Conservation (phyloP, 2,797 vertebrate species). For the Pyrocephalus nanus region DNA sequence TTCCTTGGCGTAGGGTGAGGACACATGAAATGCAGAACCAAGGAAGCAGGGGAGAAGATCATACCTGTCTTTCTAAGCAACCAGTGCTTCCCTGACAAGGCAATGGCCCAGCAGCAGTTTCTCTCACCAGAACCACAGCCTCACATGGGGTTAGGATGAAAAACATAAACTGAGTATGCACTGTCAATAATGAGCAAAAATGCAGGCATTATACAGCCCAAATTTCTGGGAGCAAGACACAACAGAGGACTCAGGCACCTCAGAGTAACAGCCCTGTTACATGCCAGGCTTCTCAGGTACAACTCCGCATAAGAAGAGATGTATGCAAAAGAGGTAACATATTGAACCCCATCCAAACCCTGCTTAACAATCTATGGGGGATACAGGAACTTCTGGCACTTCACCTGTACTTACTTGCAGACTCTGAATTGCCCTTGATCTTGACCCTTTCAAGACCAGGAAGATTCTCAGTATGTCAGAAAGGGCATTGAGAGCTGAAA, state of each 20-base stretch:
- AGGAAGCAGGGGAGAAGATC: not conserved
- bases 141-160: not conserved
- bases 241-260: not conserved
- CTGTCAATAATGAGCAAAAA: not conserved
- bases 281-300: not conserved
- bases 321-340: not conserved
- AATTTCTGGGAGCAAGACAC: not conserved
- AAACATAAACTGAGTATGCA: not conserved
- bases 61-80: not conserved
- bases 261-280: not conserved
- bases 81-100: not conserved
- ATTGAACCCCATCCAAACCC: not conserved
- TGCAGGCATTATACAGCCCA: not conserved
- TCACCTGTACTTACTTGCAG: not conserved
- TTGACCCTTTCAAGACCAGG: not conserved
- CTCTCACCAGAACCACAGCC: not conserved
- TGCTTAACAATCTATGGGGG: not conserved
- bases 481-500: not conserved
- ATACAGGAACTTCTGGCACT: not conserved
- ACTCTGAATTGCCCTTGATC: not conserved
- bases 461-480: not conserved
- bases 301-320: not conserved
- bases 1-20: not conserved
- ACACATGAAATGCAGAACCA: not conserved
- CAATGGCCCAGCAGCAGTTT: not conserved